Evolutionary conservation across 2,113 vertebrate genomes (phyloP).

Genomic region (Zosterops lateralis): DNA sequence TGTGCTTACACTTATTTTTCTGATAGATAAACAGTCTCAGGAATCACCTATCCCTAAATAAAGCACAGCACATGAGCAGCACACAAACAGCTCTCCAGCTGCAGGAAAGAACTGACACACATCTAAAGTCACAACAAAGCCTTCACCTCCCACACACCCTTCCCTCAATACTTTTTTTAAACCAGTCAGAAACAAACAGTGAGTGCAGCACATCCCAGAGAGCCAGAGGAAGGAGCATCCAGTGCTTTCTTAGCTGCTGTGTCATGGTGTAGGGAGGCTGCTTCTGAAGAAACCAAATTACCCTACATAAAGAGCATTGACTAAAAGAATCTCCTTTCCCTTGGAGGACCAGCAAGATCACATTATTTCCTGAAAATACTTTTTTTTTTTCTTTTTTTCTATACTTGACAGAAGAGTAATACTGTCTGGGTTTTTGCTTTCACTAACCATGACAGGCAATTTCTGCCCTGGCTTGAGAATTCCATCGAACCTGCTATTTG

Average conservation of each 20-base stretch:
- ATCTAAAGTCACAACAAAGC: constrained; percentile 31
- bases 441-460: background rate
- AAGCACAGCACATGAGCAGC: background rate
- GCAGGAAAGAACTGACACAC: constrained; percentile 9
- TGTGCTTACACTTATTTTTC: background rate
- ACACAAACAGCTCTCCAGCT: background rate
- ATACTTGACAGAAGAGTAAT: background rate
- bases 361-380: background rate
- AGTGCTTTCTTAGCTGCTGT: background rate
- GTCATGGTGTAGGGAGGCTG: background rate
- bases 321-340: background rate
- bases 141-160: background rate
- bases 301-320: background rate
- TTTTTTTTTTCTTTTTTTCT: background rate
- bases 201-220: background rate
- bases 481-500: constrained; percentile 10
- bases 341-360: background rate
- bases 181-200: background rate
- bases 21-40: background rate
- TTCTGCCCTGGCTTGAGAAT: background rate
- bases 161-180: constrained; percentile 16
- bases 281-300: constrained; percentile 3
- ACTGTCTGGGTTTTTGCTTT: background rate
- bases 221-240: background rate
- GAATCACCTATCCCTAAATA: background rate